Conservation (phyloP, 2,113 vertebrate species). For the Pseudolaguvia tuberculata region DNA sequence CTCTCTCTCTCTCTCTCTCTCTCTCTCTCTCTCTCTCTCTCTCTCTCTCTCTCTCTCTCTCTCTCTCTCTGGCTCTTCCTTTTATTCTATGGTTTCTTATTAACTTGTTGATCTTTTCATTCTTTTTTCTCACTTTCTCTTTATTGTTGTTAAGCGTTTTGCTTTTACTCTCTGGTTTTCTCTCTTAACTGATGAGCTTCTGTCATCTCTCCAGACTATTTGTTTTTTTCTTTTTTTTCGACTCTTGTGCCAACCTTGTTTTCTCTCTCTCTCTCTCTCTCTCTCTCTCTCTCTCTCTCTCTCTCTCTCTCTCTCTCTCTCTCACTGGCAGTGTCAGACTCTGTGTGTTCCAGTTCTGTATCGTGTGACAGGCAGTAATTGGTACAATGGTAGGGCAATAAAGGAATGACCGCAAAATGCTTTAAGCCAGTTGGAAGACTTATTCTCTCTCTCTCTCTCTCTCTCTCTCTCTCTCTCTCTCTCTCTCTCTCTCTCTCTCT, state of each 20-base stretch:
- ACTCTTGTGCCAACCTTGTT: neutral
- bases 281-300: slow-evolving; percentile 23
- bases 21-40: neutral
- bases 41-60: neutral
- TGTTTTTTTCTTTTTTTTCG: neutral
- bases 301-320: slow-evolving; percentile 24
- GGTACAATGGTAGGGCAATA: slow-evolving; percentile 53
- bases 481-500: neutral
- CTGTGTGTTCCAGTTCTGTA: slow-evolving; percentile 29
- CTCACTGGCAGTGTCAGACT: neutral
- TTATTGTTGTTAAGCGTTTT: neutral
- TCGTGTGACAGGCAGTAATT: slow-evolving; percentile 57
- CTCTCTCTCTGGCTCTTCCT: too few species aligned
- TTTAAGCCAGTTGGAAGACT: slow-evolving; percentile 16
- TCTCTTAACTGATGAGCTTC: neutral
- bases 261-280: slow-evolving; percentile 22
- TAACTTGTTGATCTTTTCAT: too few species aligned
- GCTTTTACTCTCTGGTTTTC: neutral
- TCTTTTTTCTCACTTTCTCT: neutral
- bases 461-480: neutral
- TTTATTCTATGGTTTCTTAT: neutral
- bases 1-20: neutral
- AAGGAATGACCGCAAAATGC: slow-evolving; percentile 44
- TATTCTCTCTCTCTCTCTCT: neutral
- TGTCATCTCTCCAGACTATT: neutral